A percentile compares a stretch with the other conserved stretches of the same genome.
Evolutionary conservation across 1,140 invertebrate species (phyloP).

Genomic region (Sarcophaga peregrina): DNA sequence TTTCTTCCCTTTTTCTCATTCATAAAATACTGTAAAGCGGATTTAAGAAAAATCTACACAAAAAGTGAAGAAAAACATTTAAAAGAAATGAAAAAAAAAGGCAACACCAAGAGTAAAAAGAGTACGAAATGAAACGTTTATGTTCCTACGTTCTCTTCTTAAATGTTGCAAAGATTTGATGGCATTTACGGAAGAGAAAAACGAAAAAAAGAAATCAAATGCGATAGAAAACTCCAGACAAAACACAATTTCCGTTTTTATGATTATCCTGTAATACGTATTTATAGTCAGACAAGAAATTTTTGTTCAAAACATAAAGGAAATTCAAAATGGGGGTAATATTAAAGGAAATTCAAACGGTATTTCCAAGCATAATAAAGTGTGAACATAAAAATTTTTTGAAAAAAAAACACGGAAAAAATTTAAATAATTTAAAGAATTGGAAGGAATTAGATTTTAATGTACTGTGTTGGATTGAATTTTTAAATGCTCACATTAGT

Average conservation of each 20-base stretch:
- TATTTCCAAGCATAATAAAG: no score
- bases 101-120: neutral
- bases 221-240: conserved; percentile 23
- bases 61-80: conserved; percentile 9
- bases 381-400: no score
- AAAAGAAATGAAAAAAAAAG: neutral
- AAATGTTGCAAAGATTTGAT: conserved; percentile 21
- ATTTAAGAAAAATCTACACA: conserved; percentile 23
- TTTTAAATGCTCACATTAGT: no score
- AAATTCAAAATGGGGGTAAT: neutral
- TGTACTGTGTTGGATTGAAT: no score
- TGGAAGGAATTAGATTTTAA: no score
- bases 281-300: conserved; percentile 23
- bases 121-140: no score
- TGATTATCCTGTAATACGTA: conserved; percentile 43
- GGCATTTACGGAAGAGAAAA: conserved; percentile 17
- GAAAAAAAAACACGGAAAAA: no score
- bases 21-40: conserved; percentile 34
- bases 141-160: neutral
- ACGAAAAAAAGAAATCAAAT: neutral
- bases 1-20: neutral
- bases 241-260: conserved; percentile 44
- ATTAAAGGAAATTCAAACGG: neutral
- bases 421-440: no score
- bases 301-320: neutral